Evolutionary conservation across 2,797 vertebrate species (phyloP).

Genomic region (Cephalopachus bancanus): DNA sequence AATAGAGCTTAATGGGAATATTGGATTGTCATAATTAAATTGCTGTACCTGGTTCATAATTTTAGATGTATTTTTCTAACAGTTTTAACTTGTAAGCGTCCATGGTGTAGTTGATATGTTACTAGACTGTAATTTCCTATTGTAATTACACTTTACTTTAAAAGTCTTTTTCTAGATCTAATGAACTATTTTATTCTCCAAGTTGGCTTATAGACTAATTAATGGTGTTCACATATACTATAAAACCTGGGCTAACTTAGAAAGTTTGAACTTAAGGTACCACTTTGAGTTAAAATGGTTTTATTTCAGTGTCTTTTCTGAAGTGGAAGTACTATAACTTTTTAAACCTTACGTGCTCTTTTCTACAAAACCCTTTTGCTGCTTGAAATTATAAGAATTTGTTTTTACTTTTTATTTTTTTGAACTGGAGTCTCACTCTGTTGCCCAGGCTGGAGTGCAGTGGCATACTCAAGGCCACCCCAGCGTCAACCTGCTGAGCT

Average conservation of each 20-base stretch:
- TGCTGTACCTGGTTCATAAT: not conserved
- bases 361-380: not conserved
- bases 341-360: not conserved
- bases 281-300: not conserved
- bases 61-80: not conserved
- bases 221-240: not conserved
- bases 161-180: not conserved
- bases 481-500: too few relatives aligned
- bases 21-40: conserved; percentile 9
- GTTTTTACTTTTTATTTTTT: conserved; percentile 2
- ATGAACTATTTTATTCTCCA: not conserved
- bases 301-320: conserved; percentile 11
- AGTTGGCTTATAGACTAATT: not conserved
- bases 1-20: conserved; percentile 10
- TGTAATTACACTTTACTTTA: not conserved
- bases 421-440: too few relatives aligned
- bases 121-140: not conserved
- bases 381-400: not conserved
- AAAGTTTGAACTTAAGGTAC: not conserved
- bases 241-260: not conserved
- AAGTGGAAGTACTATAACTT: not conserved
- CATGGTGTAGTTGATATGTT: not conserved
- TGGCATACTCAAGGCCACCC: too few relatives aligned
- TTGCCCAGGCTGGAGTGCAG: too few relatives aligned
- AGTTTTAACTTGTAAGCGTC: not conserved